Conservation (phyloP, 2,888 invertebrate species). For the Amphipyra berbera region DNA sequence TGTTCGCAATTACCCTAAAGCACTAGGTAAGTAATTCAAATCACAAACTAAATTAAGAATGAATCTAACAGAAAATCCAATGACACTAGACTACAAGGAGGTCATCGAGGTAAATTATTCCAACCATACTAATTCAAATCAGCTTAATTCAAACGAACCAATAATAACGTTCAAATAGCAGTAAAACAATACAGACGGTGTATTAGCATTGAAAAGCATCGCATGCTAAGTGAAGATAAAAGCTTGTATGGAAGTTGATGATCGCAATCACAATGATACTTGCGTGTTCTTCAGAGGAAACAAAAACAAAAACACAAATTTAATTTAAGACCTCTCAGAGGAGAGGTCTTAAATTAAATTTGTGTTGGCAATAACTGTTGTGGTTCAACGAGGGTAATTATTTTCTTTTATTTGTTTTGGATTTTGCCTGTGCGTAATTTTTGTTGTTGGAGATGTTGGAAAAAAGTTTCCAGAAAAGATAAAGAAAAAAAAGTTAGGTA, state of each 20-base stretch:
- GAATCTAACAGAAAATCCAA: neutral
- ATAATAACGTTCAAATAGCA: slow-evolving; percentile 18
- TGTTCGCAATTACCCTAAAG: no score
- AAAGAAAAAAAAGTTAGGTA: no score
- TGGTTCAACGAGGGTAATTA: slow-evolving; percentile 26
- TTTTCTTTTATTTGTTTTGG: slow-evolving; percentile 28
- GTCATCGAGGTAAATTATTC: slow-evolving; percentile 14
- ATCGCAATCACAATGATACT: slow-evolving; percentile 42
- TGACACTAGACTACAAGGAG: neutral
- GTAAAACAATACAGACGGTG: slow-evolving; percentile 19
- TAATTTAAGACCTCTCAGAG: no score
- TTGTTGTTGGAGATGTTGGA: neutral
- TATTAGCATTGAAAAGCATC: slow-evolving; percentile 46
- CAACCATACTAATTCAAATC: slow-evolving; percentile 4
- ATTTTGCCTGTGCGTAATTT: neutral
- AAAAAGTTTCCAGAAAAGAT: neutral
- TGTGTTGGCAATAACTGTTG: slow-evolving; percentile 41
- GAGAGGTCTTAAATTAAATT: slow-evolving; percentile 52
- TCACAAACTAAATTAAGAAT: neutral
- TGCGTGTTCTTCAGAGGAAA: slow-evolving; percentile 56
- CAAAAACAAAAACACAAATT: no score
- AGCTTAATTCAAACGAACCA: slow-evolving; percentile 21
- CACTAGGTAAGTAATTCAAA: no score
- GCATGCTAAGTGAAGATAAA: slow-evolving; percentile 54
- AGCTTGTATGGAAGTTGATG: slow-evolving; percentile 25